phyloP scores from a whole-genome alignment of 1,140 invertebrate genomes.

The Halictus rubicundus region DNA sequence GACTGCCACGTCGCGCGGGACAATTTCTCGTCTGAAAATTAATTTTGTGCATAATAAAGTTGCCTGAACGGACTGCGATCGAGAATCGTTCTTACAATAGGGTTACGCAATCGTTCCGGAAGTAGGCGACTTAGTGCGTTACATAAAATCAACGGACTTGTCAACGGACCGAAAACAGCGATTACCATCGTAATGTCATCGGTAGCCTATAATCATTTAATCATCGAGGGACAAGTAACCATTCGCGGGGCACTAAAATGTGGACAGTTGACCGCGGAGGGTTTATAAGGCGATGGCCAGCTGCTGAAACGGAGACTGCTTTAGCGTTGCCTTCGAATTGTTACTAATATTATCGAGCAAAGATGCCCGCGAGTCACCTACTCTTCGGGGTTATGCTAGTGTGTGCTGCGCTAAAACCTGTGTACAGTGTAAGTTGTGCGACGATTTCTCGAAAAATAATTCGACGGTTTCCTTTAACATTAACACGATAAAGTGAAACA shows the following conservation, averaged over 20 bases:
- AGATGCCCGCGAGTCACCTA: conserved; percentile 22
- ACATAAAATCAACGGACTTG: conserved; percentile 13
- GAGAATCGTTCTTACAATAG: neutral
- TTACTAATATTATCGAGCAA: neutral
- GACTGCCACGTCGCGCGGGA: too few species aligned
- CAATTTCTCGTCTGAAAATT: too few species aligned
- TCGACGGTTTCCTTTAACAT: neutral
- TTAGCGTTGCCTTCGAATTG: neutral
- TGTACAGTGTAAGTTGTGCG: conserved; percentile 33
- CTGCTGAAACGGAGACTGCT: neutral
- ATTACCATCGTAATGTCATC: neutral
- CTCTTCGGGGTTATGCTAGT: neutral
- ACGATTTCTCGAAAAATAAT: neutral
- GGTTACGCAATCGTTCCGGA: neutral
- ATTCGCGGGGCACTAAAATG: neutral
- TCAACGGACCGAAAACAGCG: conserved; percentile 14
- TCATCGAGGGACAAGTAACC: neutral
- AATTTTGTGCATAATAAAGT: too few species aligned
- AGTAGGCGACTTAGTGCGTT: neutral
- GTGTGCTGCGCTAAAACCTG: neutral
- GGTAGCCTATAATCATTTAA: conserved; percentile 1
- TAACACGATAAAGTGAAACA: too few species aligned
- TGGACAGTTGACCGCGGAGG: neutral
- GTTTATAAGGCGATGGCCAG: conserved; percentile 6
- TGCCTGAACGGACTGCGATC: neutral